A percentile compares a stretch with the other conserved stretches of the same genome.
Evolutionary conservation across 2,113 vertebrate genomes (phyloP).

Genomic region (Neogobius melanostomus): DNA sequence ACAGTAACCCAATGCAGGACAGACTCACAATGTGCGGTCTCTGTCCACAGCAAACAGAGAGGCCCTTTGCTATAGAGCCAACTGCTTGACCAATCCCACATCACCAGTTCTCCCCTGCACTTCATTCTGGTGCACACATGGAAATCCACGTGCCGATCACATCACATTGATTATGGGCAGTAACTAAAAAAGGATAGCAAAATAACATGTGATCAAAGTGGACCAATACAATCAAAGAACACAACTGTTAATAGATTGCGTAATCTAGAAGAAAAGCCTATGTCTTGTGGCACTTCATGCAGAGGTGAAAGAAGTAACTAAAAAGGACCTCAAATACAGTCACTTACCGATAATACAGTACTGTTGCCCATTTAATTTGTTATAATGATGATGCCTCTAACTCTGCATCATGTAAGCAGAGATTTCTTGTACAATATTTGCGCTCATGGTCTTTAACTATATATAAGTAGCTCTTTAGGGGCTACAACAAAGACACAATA

Average conservation of each 20-base stretch:
- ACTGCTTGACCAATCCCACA: conserved; percentile 55
- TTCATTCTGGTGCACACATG: conserved; percentile 62
- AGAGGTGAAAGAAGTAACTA: neutral
- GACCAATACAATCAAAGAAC: conserved; percentile 9
- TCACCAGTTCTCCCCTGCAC: conserved; percentile 60
- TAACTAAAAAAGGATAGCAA: conserved; percentile 44
- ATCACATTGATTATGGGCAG: conserved; percentile 26
- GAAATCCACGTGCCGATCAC: conserved; percentile 58
- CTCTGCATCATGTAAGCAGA: too few species aligned
- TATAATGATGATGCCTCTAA: too few species aligned
- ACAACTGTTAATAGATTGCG: conserved; percentile 20
- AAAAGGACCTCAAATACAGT: too few species aligned
- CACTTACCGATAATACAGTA: too few species aligned
- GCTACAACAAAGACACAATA: too few species aligned
- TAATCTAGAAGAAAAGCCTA: conserved; percentile 16
- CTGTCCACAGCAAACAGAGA: conserved; percentile 72
- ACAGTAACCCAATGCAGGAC: conserved; percentile 63
- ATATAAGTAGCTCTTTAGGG: too few species aligned
- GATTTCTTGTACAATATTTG: too few species aligned
- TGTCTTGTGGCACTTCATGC: neutral
- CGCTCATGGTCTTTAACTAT: too few species aligned
- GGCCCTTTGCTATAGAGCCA: conserved; percentile 63
- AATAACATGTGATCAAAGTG: conserved; percentile 27
- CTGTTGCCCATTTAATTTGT: too few species aligned
- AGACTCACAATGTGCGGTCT: conserved; percentile 71